Percentiles rank a stretch among this genome's conserved stretches.
These are phyloP conservation scores for Gambelia wislizenii DNA, from an alignment of 2,797 vertebrate genomes.

Conservation along the genomic window DNA sequence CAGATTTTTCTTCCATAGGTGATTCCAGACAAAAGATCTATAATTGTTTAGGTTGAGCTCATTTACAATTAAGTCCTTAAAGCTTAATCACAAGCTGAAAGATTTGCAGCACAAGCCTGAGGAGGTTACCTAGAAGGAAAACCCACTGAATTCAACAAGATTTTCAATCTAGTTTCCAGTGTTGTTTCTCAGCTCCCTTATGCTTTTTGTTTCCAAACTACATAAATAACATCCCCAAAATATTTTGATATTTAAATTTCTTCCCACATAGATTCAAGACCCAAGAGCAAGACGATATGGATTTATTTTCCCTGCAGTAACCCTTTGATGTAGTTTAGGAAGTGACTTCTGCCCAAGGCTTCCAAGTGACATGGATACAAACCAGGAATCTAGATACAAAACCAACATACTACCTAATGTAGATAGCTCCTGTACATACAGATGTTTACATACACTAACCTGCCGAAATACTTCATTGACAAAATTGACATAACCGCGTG, in stretches of 20 bases:
- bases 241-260: neutral
- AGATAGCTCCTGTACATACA: neutral
- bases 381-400: no score
- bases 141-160: neutral
- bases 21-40: neutral
- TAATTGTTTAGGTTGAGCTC: neutral
- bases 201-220: neutral
- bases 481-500: constrained; percentile 96
- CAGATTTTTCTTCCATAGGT: neutral
- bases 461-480: constrained; percentile 98
- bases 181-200: neutral
- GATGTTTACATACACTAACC: constrained; percentile 75
- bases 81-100: neutral
- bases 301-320: neutral
- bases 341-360: neutral
- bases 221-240: neutral
- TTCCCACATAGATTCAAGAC: neutral
- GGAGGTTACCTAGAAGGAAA: neutral
- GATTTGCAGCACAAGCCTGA: neutral
- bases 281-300: no score
- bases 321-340: neutral
- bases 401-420: neutral
- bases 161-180: neutral
- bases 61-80: neutral
- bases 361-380: no score